Evolutionary conservation across 2,797 vertebrate genomes (phyloP).

Genomic region (Rhyacichthys aspro): DNA sequence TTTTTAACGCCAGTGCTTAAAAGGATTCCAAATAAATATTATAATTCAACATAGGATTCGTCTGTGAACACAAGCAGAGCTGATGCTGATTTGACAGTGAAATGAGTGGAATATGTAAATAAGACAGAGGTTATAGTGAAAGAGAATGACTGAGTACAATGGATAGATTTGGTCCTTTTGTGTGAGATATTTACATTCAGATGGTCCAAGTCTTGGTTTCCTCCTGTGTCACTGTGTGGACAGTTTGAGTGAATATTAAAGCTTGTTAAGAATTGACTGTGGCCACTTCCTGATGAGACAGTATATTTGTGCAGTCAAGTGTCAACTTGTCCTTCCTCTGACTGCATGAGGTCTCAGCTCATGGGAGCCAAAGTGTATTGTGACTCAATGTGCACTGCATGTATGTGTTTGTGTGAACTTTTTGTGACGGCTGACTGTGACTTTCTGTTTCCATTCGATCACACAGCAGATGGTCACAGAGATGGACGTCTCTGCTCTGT

Average conservation of each 20-base stretch:
- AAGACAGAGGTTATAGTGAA: background rate
- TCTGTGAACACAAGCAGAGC: background rate
- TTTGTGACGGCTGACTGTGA: conserved; percentile 5
- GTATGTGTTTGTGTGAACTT: conserved; percentile 23
- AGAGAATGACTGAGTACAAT: background rate
- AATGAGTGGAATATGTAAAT: conserved; percentile 22
- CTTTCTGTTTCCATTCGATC: conserved; percentile 9
- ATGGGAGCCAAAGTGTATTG: background rate
- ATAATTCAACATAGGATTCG: background rate
- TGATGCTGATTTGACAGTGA: conserved; percentile 29
- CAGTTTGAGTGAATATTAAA: background rate
- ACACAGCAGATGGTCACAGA: conserved; percentile 36
- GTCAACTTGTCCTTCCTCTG: conserved; percentile 29
- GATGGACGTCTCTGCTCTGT: conserved; percentile 5
- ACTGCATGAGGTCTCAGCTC: conserved; percentile 8
- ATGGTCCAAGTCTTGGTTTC: background rate
- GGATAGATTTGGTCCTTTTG: too few species aligned
- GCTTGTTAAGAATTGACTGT: background rate
- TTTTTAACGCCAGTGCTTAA: too few species aligned
- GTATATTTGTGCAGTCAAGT: conserved; percentile 36
- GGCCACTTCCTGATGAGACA: conserved; percentile 1
- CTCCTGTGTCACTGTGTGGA: background rate
- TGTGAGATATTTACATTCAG: background rate
- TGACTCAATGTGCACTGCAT: conserved; percentile 1
- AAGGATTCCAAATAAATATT: too few species aligned